Conservation (phyloP, 2,888 invertebrate genomes). For the Ischnura elegans region DNA sequence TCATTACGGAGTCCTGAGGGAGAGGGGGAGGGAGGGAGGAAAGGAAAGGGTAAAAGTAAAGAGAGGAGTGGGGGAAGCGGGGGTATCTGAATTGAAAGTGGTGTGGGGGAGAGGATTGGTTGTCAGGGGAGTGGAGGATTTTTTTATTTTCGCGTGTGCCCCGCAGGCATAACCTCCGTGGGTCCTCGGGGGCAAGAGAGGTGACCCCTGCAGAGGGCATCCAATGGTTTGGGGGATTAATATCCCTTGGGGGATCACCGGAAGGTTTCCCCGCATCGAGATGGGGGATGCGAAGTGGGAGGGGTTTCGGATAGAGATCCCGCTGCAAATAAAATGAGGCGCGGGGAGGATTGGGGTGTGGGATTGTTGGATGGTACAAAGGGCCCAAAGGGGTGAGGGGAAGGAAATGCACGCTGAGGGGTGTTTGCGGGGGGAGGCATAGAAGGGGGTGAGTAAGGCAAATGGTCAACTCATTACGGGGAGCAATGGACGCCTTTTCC, state of each 20-base stretch:
- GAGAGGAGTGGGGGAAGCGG: not conserved
- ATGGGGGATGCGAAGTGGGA: not conserved
- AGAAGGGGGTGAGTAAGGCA: not conserved
- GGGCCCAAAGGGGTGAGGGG: not conserved
- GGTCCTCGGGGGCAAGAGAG: constrained; percentile 35
- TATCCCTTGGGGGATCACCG: constrained; percentile 25
- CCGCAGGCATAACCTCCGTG: constrained; percentile 40
- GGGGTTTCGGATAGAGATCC: constrained; percentile 1
- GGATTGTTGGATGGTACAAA: not conserved
- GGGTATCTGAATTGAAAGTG: not conserved
- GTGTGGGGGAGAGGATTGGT: not conserved
- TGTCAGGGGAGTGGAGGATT: not conserved
- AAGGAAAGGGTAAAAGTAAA: not conserved
- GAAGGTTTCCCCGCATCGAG: not conserved
- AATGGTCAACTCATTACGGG: constrained; percentile 26
- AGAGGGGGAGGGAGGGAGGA: not conserved
- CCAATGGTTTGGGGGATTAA: constrained; percentile 44
- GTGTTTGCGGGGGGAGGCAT: not conserved
- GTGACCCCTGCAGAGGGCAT: constrained; percentile 50
- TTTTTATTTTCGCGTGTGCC: not conserved
- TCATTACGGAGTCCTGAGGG: constrained; percentile 40
- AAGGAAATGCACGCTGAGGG: not conserved
- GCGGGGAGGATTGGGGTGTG: not conserved
- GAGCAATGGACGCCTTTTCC: not conserved
- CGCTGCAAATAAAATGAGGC: constrained; percentile 33